phyloP scores from a whole-genome alignment of 1,140 invertebrate genomes.

The Drosophila chauvacae region DNA sequence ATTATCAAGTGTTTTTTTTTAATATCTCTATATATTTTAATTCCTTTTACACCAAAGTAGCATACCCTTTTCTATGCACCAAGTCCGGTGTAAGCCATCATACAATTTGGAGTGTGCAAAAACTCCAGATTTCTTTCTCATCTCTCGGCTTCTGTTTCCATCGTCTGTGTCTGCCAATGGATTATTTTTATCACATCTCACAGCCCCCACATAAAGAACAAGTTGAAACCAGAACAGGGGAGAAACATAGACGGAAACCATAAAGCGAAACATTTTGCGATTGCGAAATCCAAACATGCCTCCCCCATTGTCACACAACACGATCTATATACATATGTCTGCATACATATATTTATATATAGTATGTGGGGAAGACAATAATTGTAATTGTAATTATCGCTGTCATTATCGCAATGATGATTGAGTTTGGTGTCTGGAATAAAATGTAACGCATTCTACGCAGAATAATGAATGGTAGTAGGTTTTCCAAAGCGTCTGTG shows the following conservation, averaged over 20 bases:
- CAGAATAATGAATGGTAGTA: constrained; percentile 63
- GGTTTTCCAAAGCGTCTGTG: constrained; percentile 3
- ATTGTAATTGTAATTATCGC: constrained; percentile 63
- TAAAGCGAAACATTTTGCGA: constrained; percentile 63
- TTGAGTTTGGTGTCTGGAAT: constrained; percentile 50
- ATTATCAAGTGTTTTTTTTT: no score
- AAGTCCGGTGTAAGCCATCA: constrained; percentile 11
- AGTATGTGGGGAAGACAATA: constrained; percentile 18
- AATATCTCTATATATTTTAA: neutral
- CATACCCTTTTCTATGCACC: neutral
- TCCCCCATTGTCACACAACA: constrained; percentile 68
- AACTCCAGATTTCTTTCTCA: constrained; percentile 29
- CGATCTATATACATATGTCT: constrained; percentile 56
- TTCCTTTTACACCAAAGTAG: neutral
- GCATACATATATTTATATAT: neutral
- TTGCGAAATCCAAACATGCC: constrained; percentile 78
- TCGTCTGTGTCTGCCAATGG: constrained; percentile 29
- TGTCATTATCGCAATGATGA: constrained; percentile 51
- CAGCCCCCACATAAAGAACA: constrained; percentile 24
- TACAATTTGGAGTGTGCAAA: constrained; percentile 49
- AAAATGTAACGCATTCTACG: constrained; percentile 67
- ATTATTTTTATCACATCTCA: constrained; percentile 51
- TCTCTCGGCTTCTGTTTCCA: constrained; percentile 35
- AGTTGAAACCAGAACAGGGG: constrained; percentile 14
- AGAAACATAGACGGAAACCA: constrained; percentile 37